A percentile compares a stretch with the other conserved stretches of the same genome.
phyloP scores from a whole-genome alignment of 1,140 invertebrate species.

The Drosophila nigrodunni region DNA sequence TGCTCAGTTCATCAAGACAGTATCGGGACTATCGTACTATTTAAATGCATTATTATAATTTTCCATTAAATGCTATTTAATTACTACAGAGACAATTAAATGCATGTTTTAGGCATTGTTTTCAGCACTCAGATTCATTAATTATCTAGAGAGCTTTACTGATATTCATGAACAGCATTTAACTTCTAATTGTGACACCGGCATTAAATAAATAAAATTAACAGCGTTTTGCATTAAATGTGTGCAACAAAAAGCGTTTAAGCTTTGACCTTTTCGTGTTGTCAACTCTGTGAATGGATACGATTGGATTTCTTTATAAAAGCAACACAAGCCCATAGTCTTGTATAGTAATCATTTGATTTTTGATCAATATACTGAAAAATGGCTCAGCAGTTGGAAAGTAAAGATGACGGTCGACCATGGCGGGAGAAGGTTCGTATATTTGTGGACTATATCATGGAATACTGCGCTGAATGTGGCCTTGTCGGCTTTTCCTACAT shows the following conservation, averaged over 20 bases:
- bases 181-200: slow-evolving; percentile 12
- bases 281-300: too few species aligned
- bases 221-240: slow-evolving; percentile 1
- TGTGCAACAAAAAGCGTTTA: not conserved
- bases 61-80: not conserved
- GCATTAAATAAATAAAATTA: slow-evolving; percentile 27
- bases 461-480: slow-evolving; percentile 86
- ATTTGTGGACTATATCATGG: slow-evolving; percentile 78
- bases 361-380: not conserved
- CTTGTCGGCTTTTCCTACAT: slow-evolving; percentile 86
- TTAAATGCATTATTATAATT: too few species aligned
- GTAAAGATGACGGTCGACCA: not conserved
- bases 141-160: not conserved
- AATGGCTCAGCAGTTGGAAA: not conserved
- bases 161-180: not conserved
- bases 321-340: not conserved
- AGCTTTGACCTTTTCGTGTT: too few species aligned
- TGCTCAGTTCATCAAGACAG: too few species aligned
- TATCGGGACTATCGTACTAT: too few species aligned
- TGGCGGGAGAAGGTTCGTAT: not conserved
- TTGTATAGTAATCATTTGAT: not conserved
- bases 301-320: not conserved
- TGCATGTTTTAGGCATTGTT: not conserved
- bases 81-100: not conserved
- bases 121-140: not conserved